Conservation (phyloP, 2,797 vertebrate species). For the Acomys russatus region DNA sequence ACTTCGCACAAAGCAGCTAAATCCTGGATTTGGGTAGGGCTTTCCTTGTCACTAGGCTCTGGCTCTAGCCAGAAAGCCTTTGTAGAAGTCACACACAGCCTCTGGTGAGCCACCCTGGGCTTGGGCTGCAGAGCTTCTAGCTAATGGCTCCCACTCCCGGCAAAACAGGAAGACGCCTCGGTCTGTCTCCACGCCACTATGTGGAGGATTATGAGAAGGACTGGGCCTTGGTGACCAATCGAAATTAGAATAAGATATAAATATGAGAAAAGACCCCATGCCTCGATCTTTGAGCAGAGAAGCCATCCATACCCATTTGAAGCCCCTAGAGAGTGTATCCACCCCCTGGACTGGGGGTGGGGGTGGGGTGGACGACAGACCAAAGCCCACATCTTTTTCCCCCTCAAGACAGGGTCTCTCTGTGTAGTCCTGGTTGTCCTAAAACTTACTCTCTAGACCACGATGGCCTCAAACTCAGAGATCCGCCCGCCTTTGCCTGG, state of each 20-base stretch:
- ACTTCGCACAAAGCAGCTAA: not conserved
- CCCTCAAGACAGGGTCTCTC: not conserved
- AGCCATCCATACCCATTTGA: not conserved
- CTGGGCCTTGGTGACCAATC: not conserved
- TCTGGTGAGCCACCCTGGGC: rapidly evolving
- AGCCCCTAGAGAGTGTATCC: not conserved
- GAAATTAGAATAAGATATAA: not conserved
- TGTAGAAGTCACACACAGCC: not conserved
- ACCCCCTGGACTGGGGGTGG: not conserved
- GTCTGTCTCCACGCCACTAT: not conserved
- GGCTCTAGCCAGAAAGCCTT: not conserved
- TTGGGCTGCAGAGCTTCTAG: not conserved
- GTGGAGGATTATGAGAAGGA: too few relatives aligned
- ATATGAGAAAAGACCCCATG: not conserved
- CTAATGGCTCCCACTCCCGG: constrained; percentile 51
- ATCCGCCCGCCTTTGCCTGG: not conserved
- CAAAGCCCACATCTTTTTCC: not conserved
- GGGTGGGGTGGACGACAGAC: too few relatives aligned
- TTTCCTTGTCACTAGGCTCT: not conserved
- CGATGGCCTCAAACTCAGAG: not conserved
- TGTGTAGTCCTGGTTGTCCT: not conserved
- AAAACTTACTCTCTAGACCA: not conserved
- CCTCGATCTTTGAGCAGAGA: not conserved
- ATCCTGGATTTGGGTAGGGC: not conserved
- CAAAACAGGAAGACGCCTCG: not conserved